A percentile compares a stretch with the other conserved stretches of the same genome.
Conservation (phyloP, 2,113 vertebrate species). For the Siniperca chuatsi region DNA sequence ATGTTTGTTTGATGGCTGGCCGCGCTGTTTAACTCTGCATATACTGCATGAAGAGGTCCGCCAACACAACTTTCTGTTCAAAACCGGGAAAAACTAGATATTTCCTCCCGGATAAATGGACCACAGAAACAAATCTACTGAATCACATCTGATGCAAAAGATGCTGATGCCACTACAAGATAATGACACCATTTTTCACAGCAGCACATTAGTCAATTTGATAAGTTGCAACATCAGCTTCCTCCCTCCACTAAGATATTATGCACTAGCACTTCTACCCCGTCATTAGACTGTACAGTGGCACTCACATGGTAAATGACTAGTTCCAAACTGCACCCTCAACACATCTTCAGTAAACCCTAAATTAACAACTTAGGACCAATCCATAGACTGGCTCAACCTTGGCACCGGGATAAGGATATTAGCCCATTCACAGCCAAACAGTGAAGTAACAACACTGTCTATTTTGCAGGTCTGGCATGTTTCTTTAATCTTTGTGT, state of each 20-base stretch:
- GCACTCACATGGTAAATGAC: slow-evolving; percentile 61
- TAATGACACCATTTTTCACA: not conserved
- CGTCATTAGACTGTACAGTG: slow-evolving; percentile 58
- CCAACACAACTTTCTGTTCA: not conserved
- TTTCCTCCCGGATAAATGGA: not conserved
- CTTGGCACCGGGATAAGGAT: not conserved
- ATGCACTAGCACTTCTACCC: slow-evolving; percentile 43
- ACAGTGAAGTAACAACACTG: not conserved
- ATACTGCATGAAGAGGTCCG: not conserved
- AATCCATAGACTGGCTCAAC: slow-evolving; percentile 6
- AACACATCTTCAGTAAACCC: slow-evolving; percentile 61
- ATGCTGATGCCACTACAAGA: not conserved
- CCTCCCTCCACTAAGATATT: slow-evolving; percentile 37
- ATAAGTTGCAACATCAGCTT: slow-evolving; percentile 29
- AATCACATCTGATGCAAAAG: not conserved
- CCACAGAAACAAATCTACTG: not conserved
- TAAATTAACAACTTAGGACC: slow-evolving; percentile 53
- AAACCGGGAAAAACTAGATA: slow-evolving; percentile 2
- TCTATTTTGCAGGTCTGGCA: not conserved
- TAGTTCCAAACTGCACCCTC: slow-evolving; percentile 56
- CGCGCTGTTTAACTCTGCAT: not conserved
- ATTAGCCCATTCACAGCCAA: not conserved
- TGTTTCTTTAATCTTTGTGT: not conserved
- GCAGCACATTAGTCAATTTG: slow-evolving; percentile 4
- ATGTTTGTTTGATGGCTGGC: not conserved